Percentiles rank a stretch among this genome's conserved stretches.
Evolutionary conservation across 2,797 vertebrate species (phyloP).

Genomic region (Brachyrhaphis roseni): DNA sequence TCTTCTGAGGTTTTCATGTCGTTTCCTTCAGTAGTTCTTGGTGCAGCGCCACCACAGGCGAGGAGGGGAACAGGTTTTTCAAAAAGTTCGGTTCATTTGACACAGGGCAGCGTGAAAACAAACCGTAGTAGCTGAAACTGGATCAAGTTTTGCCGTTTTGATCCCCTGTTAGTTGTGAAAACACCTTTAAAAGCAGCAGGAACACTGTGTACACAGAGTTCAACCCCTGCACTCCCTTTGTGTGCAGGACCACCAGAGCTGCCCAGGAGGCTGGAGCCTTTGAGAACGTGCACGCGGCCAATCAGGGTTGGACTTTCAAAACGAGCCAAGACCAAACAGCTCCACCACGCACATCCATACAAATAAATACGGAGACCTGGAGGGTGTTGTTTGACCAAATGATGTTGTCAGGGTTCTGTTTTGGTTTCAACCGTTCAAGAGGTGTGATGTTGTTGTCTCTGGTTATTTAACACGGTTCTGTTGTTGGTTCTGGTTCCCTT

Average conservation of each 20-base stretch:
- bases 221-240: slow-evolving; percentile 1
- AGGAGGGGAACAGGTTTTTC: too few relatives aligned
- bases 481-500: slow-evolving; percentile 3
- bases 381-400: neutral
- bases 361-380: slow-evolving; percentile 58
- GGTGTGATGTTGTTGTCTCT: neutral
- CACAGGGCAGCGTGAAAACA: too few relatives aligned
- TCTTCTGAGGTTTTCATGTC: too few relatives aligned
- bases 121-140: too few relatives aligned
- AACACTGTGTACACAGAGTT: neutral
- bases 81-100: too few relatives aligned
- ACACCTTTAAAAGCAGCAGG: too few relatives aligned
- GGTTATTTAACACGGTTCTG: neutral
- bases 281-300: slow-evolving; percentile 88
- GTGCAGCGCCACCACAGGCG: too few relatives aligned
- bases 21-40: too few relatives aligned
- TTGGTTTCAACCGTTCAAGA: neutral
- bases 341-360: slow-evolving; percentile 83
- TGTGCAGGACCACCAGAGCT: slow-evolving; percentile 75
- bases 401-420: neutral
- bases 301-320: slow-evolving; percentile 91
- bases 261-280: slow-evolving; percentile 84
- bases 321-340: slow-evolving; percentile 85
- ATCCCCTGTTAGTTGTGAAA: too few relatives aligned
- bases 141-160: too few relatives aligned